Conservation (phyloP, 2,797 vertebrate species). For the Semaprochilodus insignis region DNA sequence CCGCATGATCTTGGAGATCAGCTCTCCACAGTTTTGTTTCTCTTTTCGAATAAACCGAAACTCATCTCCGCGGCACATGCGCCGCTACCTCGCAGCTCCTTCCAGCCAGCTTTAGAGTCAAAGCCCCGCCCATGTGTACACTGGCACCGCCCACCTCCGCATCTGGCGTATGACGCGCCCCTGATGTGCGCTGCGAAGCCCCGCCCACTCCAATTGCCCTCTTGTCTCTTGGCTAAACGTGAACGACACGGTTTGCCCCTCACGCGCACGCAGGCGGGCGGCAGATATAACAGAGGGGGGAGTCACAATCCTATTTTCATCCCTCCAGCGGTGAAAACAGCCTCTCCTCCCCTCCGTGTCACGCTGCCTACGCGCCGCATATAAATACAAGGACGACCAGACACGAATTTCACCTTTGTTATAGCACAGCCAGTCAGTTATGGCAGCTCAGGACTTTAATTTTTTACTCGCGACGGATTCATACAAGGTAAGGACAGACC, state of each 20-base stretch:
- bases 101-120: neutral
- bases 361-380: conserved; percentile 5
- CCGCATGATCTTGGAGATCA: neutral
- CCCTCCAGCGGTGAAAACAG: neutral
- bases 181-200: neutral
- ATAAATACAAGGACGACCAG: conserved; percentile 24
- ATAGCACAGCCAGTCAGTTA: conserved; percentile 55
- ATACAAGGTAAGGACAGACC: conserved; percentile 76
- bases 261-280: neutral
- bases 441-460: conserved; percentile 81
- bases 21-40: neutral
- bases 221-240: conserved; percentile 7
- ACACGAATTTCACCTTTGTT: conserved; percentile 34
- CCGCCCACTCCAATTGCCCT: conserved; percentile 24
- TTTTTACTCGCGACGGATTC: conserved; percentile 82
- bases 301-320: neutral
- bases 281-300: neutral
- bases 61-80: conserved; percentile 1
- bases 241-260: conserved; percentile 21
- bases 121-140: neutral
- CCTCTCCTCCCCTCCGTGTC: conserved; percentile 12
- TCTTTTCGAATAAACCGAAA: conserved; percentile 45
- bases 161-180: neutral
- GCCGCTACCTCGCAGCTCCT: conserved; percentile 1
- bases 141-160: neutral